Conservation (phyloP, 2,888 invertebrate species). For the Drosophila multiciliata region DNA sequence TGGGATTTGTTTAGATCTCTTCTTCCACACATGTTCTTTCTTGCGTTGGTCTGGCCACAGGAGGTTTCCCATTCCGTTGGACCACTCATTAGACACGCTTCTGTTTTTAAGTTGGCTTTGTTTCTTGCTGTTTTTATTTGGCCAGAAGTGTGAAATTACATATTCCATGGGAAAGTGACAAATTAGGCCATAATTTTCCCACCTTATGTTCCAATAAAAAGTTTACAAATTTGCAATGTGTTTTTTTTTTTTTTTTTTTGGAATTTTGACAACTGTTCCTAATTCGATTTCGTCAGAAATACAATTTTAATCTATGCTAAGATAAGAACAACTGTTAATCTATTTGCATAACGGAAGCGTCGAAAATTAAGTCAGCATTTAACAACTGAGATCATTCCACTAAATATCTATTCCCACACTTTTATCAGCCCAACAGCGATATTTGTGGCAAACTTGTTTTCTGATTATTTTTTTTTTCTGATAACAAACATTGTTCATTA, state of each 20-base stretch:
- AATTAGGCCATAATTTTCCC: constrained; percentile 54
- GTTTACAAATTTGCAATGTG: constrained; percentile 15
- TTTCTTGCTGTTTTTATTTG: constrained; percentile 36
- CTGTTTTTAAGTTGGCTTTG: constrained; percentile 63
- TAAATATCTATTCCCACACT: constrained; percentile 48
- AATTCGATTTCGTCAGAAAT: background rate
- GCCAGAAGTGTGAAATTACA: constrained; percentile 62
- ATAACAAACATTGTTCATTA: background rate
- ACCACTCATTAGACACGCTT: constrained; percentile 63
- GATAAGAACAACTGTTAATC: constrained; percentile 5
- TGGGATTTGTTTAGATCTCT: constrained; percentile 33
- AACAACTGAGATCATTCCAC: constrained; percentile 39
- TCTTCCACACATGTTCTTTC: constrained; percentile 36
- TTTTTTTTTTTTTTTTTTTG: background rate
- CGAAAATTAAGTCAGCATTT: background rate
- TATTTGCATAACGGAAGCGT: constrained; percentile 27
- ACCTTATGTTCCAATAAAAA: constrained; percentile 37
- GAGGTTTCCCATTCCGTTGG: background rate
- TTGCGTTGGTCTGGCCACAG: constrained; percentile 8
- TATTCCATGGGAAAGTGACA: constrained; percentile 58
- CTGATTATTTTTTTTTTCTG: background rate
- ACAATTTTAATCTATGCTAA: background rate
- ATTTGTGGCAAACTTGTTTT: constrained; percentile 33
- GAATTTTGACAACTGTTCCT: constrained; percentile 22
- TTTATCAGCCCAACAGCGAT: constrained; percentile 17